phyloP scores from a whole-genome alignment of 2,888 invertebrate genomes.

The Caenorhabditis drosophilae region DNA sequence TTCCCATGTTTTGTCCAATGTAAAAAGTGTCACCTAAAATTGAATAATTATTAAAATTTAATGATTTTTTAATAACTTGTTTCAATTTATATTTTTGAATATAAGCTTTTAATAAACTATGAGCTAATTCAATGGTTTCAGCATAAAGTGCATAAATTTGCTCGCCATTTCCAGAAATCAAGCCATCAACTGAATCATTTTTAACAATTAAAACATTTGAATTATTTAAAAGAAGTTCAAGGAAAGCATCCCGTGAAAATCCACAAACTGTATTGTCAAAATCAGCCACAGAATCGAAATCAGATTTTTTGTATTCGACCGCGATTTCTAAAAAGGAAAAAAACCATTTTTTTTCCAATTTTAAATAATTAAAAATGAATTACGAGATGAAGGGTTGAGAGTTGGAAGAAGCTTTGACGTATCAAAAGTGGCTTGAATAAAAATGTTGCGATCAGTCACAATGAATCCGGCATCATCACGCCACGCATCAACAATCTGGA shows the following conservation, averaged over 20 bases:
- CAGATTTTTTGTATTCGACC: conserved; percentile 32
- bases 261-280: conserved; percentile 60
- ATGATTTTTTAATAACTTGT: too few species aligned
- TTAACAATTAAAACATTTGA: conserved; percentile 38
- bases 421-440: conserved; percentile 54
- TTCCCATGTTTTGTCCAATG: conserved; percentile 13
- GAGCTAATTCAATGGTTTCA: conserved; percentile 57
- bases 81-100: conserved; percentile 50
- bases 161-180: conserved; percentile 37
- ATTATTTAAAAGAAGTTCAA: conserved; percentile 28
- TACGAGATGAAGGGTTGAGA: conserved; percentile 26
- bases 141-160: conserved; percentile 57
- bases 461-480: conserved; percentile 67
- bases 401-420: conserved; percentile 35
- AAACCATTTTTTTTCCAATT: not conserved
- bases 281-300: conserved; percentile 52
- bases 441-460: conserved; percentile 60
- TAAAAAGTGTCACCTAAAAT: too few species aligned
- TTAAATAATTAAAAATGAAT: too few species aligned
- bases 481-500: conserved; percentile 46
- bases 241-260: conserved; percentile 39
- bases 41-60: too few species aligned
- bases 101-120: conserved; percentile 55
- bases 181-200: conserved; percentile 37
- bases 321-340: conserved; percentile 40